Conservation (phyloP, 2,888 invertebrate genomes). For the Calameuta pallipes region DNA sequence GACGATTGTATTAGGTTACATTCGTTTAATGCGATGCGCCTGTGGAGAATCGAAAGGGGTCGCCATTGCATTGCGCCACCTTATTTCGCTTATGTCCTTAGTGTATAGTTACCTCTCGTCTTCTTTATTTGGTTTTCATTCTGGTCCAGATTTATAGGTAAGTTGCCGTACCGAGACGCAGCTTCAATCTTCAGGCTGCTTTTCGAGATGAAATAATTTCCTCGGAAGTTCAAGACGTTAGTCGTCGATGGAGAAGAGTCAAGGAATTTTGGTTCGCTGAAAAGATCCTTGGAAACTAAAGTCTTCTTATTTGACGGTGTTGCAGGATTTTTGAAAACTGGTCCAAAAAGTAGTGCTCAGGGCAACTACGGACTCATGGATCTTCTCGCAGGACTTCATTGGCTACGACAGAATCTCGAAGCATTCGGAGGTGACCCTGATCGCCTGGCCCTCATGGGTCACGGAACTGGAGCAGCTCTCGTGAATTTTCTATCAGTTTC, state of each 20-base stretch:
- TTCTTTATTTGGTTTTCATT: too few relatives aligned
- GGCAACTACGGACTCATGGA: slow-evolving; percentile 94
- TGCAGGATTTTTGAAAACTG: slow-evolving; percentile 91
- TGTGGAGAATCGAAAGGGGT: neutral
- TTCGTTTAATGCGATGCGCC: slow-evolving; percentile 16
- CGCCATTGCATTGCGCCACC: too few relatives aligned
- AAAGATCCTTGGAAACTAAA: neutral
- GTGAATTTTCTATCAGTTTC: slow-evolving; percentile 97
- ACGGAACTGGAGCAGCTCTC: slow-evolving; percentile 95
- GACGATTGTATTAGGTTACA: slow-evolving; percentile 24
- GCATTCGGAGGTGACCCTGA: slow-evolving; percentile 96
- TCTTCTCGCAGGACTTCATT: slow-evolving; percentile 93
- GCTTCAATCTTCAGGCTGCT: neutral
- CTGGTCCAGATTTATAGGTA: too few relatives aligned
- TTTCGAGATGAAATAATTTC: neutral
- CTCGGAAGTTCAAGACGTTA: neutral
- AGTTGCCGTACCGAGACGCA: too few relatives aligned
- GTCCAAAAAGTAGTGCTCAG: slow-evolving; percentile 88
- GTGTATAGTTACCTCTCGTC: too few relatives aligned
- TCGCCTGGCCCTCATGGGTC: slow-evolving; percentile 93
- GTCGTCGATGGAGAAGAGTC: neutral
- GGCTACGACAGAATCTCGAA: slow-evolving; percentile 94
- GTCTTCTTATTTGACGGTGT: neutral
- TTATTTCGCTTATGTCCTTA: too few relatives aligned
- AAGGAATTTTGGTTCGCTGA: neutral